Base-by-base conservation (phyloP, 1,140 invertebrate genomes). In the Popillia japonica region DNA sequence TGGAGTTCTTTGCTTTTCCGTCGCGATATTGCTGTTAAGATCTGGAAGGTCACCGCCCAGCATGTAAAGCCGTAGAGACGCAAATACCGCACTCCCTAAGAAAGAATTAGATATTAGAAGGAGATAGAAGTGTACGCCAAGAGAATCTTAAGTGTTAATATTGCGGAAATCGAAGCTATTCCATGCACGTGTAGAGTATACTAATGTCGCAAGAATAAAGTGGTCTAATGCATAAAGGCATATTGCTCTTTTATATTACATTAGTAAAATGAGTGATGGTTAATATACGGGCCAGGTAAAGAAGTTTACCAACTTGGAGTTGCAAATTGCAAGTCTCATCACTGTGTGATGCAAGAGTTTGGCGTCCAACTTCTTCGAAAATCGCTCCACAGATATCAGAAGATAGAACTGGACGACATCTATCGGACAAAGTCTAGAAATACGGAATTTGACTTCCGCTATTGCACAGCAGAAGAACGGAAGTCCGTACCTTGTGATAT, bases 1-100 rank as follows among this genome's bases (percentile, higher is more conserved):
- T 55, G 48, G 48, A 55, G 48, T 55, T 55, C 48, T 55, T 55
- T 55, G 48, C 48, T 17, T n/a, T 55, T 55, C 48, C 48, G 14
- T n/a, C 14, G 6, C 48, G 14, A n/a, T 55, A 55, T 55, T 55
- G 48, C 17, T 55, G 48, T 11, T 55, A 55, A 55, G 48, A 55
- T 55, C 17, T 55, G 14, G 48, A 14, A 55, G 48, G 17, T 55
- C 27, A 34, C 27, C 27, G 4, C 48, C 9, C 48, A 14, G 48
- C 4, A 55, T 6, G 10, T n/a, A n/a, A 14, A n/a, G 3, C 4
- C 4, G 48, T 7, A 55, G 48, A 11, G 14, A 14, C 2, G 42
- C 42, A 14, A 17, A 55, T 55, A 55, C 14, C 0, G 11, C 6
- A 17, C 4, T 14, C 14, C 14, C 14, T 14, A 55, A 4, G 48